phyloP scores from a whole-genome alignment of 1,140 invertebrate species.

The Nephotettix cincticeps region DNA sequence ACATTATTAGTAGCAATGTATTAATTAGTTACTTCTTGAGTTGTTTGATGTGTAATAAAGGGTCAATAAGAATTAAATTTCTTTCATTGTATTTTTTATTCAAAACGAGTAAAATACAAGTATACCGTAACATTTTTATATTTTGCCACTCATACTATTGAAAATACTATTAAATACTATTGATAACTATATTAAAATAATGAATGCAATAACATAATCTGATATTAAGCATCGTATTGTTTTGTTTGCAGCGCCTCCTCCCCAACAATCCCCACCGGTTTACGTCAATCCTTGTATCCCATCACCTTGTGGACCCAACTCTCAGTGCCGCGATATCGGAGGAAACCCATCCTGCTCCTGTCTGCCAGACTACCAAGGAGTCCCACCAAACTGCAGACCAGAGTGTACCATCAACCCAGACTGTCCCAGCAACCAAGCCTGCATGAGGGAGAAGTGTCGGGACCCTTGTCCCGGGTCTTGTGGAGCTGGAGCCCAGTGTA shows the following conservation, averaged over 20 bases:
- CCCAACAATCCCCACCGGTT: slow-evolving; percentile 20
- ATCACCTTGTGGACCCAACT: slow-evolving; percentile 57
- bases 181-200: neutral
- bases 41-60: too few relatives aligned
- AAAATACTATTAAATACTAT: neutral
- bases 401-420: slow-evolving; percentile 73
- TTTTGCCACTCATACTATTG: too few relatives aligned
- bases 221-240: too few relatives aligned
- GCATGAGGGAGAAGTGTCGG: slow-evolving; percentile 68
- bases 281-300: slow-evolving; percentile 50
- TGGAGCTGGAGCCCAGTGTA: slow-evolving; percentile 61
- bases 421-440: slow-evolving; percentile 67
- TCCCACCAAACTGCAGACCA: slow-evolving; percentile 68
- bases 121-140: too few relatives aligned
- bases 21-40: too few relatives aligned
- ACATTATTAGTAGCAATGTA: too few relatives aligned
- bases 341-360: slow-evolving; percentile 57
- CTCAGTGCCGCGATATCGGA: slow-evolving; percentile 55
- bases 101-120: too few relatives aligned
- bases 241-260: slow-evolving; percentile 31
- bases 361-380: slow-evolving; percentile 57
- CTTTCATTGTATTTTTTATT: too few relatives aligned
- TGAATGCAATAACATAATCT: slow-evolving; percentile 36
- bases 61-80: too few relatives aligned
- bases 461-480: slow-evolving; percentile 75